phyloP scores from a whole-genome alignment of 2,113 vertebrate species.

The Saccopteryx bilineata region DNA sequence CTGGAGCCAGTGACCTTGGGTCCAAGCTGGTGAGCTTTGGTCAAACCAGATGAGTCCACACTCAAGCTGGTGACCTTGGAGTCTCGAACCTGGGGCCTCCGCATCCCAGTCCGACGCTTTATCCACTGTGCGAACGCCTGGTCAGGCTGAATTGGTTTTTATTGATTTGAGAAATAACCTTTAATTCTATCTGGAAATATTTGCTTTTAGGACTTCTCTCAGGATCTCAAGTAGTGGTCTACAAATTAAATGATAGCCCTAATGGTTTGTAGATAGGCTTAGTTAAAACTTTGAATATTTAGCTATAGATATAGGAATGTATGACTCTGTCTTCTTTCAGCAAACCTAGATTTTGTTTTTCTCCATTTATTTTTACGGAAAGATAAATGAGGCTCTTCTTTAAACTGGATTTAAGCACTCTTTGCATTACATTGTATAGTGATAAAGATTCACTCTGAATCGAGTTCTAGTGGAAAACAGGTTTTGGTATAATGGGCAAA shows the following conservation, averaged over 20 bases:
- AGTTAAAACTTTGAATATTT: not conserved
- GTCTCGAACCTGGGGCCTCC: no score
- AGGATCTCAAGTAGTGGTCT: not conserved
- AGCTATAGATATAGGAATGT: not conserved
- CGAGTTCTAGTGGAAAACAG: not conserved
- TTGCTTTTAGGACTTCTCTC: not conserved
- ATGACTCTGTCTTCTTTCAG: not conserved
- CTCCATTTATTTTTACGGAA: not conserved
- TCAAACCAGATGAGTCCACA: no score
- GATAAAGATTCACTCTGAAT: not conserved
- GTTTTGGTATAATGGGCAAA: not conserved
- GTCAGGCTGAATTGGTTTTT: not conserved
- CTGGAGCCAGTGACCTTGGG: no score
- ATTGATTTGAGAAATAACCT: not conserved
- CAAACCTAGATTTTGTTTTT: slow-evolving; percentile 40
- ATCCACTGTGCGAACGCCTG: no score
- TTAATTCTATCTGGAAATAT: not conserved
- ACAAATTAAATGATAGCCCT: not conserved
- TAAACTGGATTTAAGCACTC: not conserved
- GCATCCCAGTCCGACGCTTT: no score
- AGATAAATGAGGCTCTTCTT: not conserved
- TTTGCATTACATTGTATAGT: not conserved
- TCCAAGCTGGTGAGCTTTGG: no score
- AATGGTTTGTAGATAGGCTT: not conserved
- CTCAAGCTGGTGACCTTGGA: no score